Conservation (phyloP, 2,797 vertebrate genomes). For the Siniperca obscura region DNA sequence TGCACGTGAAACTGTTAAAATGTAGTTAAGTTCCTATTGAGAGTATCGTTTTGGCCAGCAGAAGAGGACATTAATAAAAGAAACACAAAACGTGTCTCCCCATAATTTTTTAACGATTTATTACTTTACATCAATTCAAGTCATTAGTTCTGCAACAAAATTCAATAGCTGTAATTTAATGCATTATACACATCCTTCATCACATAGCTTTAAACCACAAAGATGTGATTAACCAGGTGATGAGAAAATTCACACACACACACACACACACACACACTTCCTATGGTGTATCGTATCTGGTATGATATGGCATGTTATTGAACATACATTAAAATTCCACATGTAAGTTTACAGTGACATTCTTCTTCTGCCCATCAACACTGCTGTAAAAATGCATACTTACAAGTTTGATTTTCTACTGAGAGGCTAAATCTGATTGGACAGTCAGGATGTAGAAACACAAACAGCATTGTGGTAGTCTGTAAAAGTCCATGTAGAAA, state of each 20-base stretch:
- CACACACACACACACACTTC: not conserved
- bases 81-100: slow-evolving; percentile 39
- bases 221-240: slow-evolving; percentile 20
- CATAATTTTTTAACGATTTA: slow-evolving; percentile 29
- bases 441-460: slow-evolving; percentile 1
- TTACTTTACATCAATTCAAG: slow-evolving; percentile 44
- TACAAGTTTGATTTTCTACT: slow-evolving; percentile 1
- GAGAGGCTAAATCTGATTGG: slow-evolving; percentile 14
- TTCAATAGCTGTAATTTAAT: slow-evolving; percentile 17
- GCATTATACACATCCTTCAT: slow-evolving; percentile 25
- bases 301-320: slow-evolving; percentile 30
- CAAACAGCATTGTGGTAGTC: not conserved
- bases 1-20: slow-evolving; percentile 76
- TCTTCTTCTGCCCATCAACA: slow-evolving; percentile 16
- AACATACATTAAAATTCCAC: slow-evolving; percentile 30
- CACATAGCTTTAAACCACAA: slow-evolving; percentile 21
- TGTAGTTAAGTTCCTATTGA: slow-evolving; percentile 15
- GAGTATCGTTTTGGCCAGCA: slow-evolving; percentile 55
- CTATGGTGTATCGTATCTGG: not conserved
- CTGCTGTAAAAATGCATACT: slow-evolving; percentile 20
- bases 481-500: slow-evolving; percentile 13
- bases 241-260: not conserved
- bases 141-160: slow-evolving; percentile 33
- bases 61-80: slow-evolving; percentile 20
- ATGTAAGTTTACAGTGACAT: slow-evolving; percentile 44